Evolutionary conservation across 2,113 vertebrate genomes (phyloP).

Genomic region (Stictonetta naevosa): DNA sequence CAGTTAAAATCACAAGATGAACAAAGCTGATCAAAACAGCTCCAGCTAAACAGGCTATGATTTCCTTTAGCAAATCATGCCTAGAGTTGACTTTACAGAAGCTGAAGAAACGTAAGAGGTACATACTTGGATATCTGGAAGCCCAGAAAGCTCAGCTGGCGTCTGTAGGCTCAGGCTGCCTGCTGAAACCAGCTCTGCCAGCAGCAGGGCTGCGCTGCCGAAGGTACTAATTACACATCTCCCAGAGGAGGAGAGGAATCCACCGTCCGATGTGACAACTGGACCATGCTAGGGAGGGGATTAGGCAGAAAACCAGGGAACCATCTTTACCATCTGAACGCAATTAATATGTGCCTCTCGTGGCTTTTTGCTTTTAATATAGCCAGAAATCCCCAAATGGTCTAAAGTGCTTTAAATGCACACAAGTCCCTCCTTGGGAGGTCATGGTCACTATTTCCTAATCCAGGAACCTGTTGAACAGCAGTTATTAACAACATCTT

Average conservation of each 20-base stretch:
- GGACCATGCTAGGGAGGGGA: not conserved
- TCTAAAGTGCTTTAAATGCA: not conserved
- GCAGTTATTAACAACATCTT: not conserved
- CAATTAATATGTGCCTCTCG: not conserved
- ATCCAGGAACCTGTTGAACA: not conserved
- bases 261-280: not conserved
- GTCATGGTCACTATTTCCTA: not conserved
- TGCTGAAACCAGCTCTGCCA: not conserved
- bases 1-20: not conserved
- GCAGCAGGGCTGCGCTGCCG: not conserved
- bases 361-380: not conserved
- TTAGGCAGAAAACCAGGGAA: not conserved
- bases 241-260: not conserved
- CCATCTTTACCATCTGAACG: not conserved
- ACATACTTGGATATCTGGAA: not conserved
- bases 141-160: not conserved
- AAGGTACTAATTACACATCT: not conserved
- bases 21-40: not conserved
- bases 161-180: not conserved
- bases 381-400: not conserved
- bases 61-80: not conserved
- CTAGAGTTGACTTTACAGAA: not conserved
- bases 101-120: not conserved
- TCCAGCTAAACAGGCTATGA: not conserved
- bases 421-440: not conserved